Evolutionary conservation across 2,113 vertebrate genomes (phyloP), one percentile per base, ranked within the genome.

Genomic region (Leptobrachium leishanense): DNA sequence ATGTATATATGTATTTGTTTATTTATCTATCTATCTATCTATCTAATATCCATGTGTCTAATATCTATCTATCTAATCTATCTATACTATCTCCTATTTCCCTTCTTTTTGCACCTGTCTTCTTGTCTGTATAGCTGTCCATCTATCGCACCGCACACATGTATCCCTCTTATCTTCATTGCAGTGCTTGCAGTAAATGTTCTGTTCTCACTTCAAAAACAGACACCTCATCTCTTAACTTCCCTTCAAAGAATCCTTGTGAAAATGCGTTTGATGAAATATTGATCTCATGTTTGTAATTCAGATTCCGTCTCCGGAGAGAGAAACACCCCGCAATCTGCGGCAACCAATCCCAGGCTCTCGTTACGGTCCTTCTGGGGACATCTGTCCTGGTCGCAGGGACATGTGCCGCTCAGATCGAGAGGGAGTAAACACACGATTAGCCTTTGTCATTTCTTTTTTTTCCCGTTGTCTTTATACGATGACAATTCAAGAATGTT

Each of bases 221-320:
- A 68, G 75, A 68, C 64, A 76, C 68, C 54, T 76, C 74, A 68
- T 76, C 65, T 76, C 66, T 76, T 76, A 55, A 76, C 66, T 57
- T 68, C 50, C 40, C 75, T 57, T 75, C 50, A 76, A 76, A 76
- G 66, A 57, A 64, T 68, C 44, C 42, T 31, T 68, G 65, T 76
- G 66, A 68, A 76, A 76, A 76, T 76, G 65, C 57, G 65, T 68
- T 76, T 76, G 75, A 76, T 76, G 75, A 76, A 68, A 68, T 76
- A 76, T 76, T 76, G 75, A 76, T 76, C 75, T 54, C 57, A 54
- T 68, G 53, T 68, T 76, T 76, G 50, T 57, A 68, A 76, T 76
- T 57, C 75, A 59, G 75, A 55, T 55, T 50, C 75, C 13, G 75
- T 76, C 74, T 68, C 53, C 10, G 15, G 75, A 68, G 64, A 68